These are phyloP conservation scores for Callopanchax toddi DNA, from an alignment of 2,113 vertebrate genomes.

Conservation along the genomic window DNA sequence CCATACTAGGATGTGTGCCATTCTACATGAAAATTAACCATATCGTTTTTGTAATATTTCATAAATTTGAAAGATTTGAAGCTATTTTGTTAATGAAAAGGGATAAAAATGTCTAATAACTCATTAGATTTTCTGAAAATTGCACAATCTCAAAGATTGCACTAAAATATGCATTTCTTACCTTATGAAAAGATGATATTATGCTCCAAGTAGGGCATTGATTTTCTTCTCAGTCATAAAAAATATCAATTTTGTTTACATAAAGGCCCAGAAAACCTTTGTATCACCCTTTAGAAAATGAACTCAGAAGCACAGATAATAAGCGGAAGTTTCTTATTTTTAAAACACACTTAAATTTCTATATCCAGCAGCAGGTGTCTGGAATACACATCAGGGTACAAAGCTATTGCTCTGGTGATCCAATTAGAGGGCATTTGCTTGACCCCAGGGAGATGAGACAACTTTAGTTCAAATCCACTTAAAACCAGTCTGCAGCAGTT, in stretches of 20 bases:
- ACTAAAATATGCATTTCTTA: no score
- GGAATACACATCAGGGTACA: conserved; percentile 33
- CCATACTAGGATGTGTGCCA: no score
- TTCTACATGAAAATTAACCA: no score
- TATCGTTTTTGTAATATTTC: no score
- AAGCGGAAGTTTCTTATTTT: conserved; percentile 11
- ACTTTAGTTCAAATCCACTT: conserved; percentile 57
- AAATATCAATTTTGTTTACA: no score
- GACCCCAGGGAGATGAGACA: conserved; percentile 38
- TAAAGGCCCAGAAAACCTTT: no score
- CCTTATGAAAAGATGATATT: not conserved
- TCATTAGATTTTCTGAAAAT: not conserved
- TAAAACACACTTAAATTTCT: conserved; percentile 11
- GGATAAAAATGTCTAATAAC: no score
- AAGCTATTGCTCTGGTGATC: conserved; percentile 45
- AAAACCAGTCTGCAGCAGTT: conserved; percentile 57
- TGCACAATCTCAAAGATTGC: no score
- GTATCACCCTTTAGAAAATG: conserved; percentile 9
- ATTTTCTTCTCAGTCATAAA: not conserved
- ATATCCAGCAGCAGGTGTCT: conserved; percentile 29
- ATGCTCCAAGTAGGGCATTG: no score
- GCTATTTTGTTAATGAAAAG: no score
- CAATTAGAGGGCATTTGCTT: conserved; percentile 64
- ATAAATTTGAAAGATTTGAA: no score
- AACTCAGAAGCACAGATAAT: conserved; percentile 21